A percentile compares a stretch with the other conserved stretches of the same genome.
phyloP scores from a whole-genome alignment of 2,888 invertebrate genomes.

The Myopa tessellatipennis region DNA sequence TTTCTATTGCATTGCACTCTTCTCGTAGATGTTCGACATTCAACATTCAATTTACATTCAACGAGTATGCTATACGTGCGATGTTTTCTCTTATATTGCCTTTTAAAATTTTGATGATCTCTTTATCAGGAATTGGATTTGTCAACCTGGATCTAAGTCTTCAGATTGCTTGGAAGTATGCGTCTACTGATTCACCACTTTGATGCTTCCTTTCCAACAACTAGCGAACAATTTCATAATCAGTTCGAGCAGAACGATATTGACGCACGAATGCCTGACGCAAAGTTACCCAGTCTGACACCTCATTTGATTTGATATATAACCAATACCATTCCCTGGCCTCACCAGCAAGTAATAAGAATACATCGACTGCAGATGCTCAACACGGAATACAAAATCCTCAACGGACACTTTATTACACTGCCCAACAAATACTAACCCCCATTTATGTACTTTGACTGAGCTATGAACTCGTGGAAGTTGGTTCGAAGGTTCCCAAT shows the following conservation, averaged over 20 bases:
- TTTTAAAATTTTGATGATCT: constrained; percentile 35
- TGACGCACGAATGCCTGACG: constrained; percentile 8
- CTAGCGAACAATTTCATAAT: constrained; percentile 30
- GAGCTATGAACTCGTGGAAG: background rate
- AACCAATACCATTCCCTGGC: constrained; percentile 27
- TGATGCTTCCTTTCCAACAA: constrained; percentile 21
- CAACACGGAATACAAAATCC: constrained; percentile 19
- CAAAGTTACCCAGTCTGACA: background rate
- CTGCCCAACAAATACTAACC: background rate
- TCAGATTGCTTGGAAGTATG: constrained; percentile 8
- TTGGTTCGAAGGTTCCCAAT: background rate
- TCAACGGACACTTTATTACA: background rate
- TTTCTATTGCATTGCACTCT: too few species aligned
- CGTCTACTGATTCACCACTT: constrained; percentile 21
- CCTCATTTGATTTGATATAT: background rate
- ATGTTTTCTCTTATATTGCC: constrained; percentile 12
- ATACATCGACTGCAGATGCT: background rate
- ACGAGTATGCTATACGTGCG: too few species aligned
- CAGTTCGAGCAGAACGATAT: background rate
- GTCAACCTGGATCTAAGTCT: constrained; percentile 7
- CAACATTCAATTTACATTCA: too few species aligned
- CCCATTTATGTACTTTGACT: constrained; percentile 11
- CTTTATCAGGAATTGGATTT: constrained; percentile 16
- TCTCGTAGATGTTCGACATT: too few species aligned
- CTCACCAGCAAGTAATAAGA: background rate